These are phyloP conservation scores for Aegithalos caudatus DNA, from an alignment of 2,113 vertebrate species.

Conservation along the genomic window DNA sequence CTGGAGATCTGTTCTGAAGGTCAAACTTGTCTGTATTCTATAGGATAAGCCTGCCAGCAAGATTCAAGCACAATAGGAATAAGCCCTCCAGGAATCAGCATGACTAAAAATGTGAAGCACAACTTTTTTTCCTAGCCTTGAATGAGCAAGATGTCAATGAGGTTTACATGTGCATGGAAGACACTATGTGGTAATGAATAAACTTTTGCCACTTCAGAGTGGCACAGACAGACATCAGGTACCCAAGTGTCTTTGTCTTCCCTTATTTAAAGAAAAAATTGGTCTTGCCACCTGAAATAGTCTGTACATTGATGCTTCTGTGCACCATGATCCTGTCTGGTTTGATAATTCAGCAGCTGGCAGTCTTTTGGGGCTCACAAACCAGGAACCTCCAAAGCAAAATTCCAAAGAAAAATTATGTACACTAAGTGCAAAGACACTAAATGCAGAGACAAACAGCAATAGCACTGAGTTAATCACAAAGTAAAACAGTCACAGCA, in stretches of 20 bases:
- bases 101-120: background rate
- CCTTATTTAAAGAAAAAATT: background rate
- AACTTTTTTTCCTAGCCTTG: background rate
- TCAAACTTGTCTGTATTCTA: background rate
- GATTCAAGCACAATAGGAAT: background rate
- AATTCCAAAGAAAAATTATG: too few relatives aligned
- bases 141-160: background rate
- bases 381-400: background rate
- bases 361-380: background rate
- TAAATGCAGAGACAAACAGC: background rate
- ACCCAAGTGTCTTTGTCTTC: background rate
- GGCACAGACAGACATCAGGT: background rate
- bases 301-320: too few relatives aligned
- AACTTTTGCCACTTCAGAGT: background rate
- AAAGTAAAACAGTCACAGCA: background rate
- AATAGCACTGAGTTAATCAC: background rate
- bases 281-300: background rate
- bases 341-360: background rate
- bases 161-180: background rate
- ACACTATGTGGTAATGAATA: background rate
- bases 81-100: background rate
- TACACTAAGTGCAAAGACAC: background rate
- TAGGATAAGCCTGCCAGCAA: background rate
- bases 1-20: background rate
- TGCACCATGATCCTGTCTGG: background rate